Evolutionary conservation across 35 echinoderm and acorn worm species (phyloP), one percentile per base, ranked within the genome.

Genomic region (Apostichopus japonicus): DNA sequence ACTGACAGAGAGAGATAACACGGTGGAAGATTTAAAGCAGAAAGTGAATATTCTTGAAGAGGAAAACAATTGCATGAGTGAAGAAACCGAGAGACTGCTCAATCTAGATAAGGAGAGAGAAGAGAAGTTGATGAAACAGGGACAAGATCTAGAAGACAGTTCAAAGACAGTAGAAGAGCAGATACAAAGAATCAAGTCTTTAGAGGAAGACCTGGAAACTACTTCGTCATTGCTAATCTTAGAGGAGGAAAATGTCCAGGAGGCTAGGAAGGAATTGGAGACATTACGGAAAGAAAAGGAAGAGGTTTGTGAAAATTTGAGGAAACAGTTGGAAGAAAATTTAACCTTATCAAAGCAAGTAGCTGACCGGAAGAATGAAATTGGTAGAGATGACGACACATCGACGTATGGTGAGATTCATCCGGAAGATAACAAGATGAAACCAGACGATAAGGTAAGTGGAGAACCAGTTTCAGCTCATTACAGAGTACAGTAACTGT

Each of bases 61-160:
- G 9, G 90, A 91, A 56, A 24, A 14, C 3, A 65, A 27, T 19
- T 10, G 15, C 17, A 11, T 78, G 53, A 91, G 21, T 17, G 72
- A 59, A 33, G 63, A 89, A 24, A 67, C 51, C 8, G 67, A 89
- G 15, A 65, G 53, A n/a, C 25, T 89, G 23, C 23, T 25, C 15
- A 78, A 53, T 21, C 19, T 23, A 22, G 90, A 54, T 16, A 25
- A 91, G 19, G 6, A 79, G 53, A 91, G 72, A 57, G 52, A 91
- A 22, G 61, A 89, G 51, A 63, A 72, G 56, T 75, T 94, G 11
- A 54, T 83, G 54, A 80, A 86, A 53, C 90, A 24, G 25, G 70
- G 91, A 54, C 83, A 93, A 24, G 86, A 94, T 33, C 91, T 98
- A 54, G 91, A 96, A 67, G 91, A 92, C 58, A 95, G 57, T 53